These are phyloP conservation scores for Eupelmus urozonus DNA, from an alignment of 2,888 invertebrate species.

Conservation along the genomic window DNA sequence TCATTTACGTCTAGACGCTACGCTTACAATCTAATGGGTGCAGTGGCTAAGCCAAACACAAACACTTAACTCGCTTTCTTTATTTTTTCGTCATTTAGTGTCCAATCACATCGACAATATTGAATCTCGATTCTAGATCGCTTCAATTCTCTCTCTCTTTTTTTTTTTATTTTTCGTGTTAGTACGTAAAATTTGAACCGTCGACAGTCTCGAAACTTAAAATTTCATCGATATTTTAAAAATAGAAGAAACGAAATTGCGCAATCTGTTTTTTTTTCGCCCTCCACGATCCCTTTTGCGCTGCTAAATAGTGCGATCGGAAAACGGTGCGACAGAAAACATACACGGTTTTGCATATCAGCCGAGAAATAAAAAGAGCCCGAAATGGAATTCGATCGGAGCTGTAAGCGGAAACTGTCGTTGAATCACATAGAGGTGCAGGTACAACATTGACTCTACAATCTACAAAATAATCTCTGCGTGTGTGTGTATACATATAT, in stretches of 20 bases:
- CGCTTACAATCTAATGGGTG: conserved; percentile 48
- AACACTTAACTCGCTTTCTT: conserved; percentile 49
- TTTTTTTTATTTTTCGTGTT: background rate
- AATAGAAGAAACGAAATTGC: conserved; percentile 20
- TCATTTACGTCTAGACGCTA: conserved; percentile 21
- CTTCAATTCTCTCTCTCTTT: conserved; percentile 8
- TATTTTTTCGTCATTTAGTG: conserved; percentile 36
- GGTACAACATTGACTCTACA: conserved; percentile 55
- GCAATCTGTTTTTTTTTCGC: background rate
- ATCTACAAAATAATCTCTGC: conserved; percentile 52
- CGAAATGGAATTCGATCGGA: too few relatives aligned
- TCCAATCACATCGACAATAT: conserved; percentile 54
- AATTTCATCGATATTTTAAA: conserved; percentile 2
- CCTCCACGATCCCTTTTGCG: too few relatives aligned
- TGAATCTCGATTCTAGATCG: conserved; percentile 23
- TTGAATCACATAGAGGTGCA: conserved; percentile 45
- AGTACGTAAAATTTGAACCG: conserved; percentile 37
- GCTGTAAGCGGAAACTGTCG: conserved; percentile 4
- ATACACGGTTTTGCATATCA: conserved; percentile 26
- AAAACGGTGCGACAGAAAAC: conserved; percentile 1
- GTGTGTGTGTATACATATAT: conserved; percentile 23
- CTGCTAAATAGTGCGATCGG: background rate
- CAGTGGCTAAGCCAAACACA: conserved; percentile 58
- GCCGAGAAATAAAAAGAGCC: too few relatives aligned
- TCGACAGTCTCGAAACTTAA: conserved; percentile 33